Base-by-base conservation (phyloP, 2,797 vertebrate species). In the Lindbergichthys nudifrons region DNA sequence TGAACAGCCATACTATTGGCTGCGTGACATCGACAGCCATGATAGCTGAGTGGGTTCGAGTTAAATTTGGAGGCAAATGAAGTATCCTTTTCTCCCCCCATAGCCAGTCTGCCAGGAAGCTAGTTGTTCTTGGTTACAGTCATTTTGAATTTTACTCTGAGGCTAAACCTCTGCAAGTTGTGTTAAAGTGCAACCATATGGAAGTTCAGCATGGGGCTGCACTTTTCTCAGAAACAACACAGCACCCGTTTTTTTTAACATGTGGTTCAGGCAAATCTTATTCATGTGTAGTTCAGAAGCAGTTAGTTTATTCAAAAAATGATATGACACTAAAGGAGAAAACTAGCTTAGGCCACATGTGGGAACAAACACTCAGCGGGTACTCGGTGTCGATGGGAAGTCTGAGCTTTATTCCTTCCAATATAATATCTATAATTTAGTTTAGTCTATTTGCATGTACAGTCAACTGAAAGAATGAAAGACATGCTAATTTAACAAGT, bases 61-160 rank as follows among this genome's bases (percentile, higher is more conserved):
- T 87, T 77, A 91, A 88, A 92, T 82, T 78, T 91, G 65, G 82
- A 85, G 68, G 67, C 58, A 83, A 91, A 89, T 73, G 43, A 88
- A 83, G 50, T 66, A 60, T 75, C 41, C 52, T 36, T 65, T 83
- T 56, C 9, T 59, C 19, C 21, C 53, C 42, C 41, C 7, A 2
- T 19, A 64, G 56, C 60, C 52, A 67, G 23, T 51, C 52, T 78
- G 66, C 70, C 70, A 68, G 59, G 50, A 77, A 80, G 65, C 54
- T 56, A 30, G 61, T 72, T 82, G 79, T 48, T 68, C 63, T 62
- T 46, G 43, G 73, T 83, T 73, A 48, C 43, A 80, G 77, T 52
- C 75, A 70, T 77, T 82, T 83, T 66, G 59, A 70, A 23, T 75
- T 73, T 70, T 18, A 23, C 51, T 85, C 45, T 23, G 19, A 68